Conservation (phyloP, 1,140 invertebrate genomes). For the Drosophila micromelanica region DNA sequence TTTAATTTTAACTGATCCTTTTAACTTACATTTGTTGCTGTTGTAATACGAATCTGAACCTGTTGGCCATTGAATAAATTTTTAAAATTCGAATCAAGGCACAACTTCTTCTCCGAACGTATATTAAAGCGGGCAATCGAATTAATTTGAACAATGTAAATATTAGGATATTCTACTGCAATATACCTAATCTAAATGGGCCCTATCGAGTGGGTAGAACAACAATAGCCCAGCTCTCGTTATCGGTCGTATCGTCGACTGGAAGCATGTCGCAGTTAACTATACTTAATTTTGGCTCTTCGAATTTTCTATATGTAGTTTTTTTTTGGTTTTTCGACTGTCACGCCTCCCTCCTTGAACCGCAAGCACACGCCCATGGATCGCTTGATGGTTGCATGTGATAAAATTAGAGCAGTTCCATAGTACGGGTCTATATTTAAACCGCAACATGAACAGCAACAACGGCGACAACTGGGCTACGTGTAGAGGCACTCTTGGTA, state of each 20-base stretch:
- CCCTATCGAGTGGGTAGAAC: background rate
- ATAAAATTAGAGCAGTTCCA: conserved; percentile 66
- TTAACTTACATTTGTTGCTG: too few relatives aligned
- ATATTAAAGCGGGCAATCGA: too few relatives aligned
- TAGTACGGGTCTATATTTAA: conserved; percentile 48
- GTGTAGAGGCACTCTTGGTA: conserved; percentile 30
- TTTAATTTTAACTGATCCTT: background rate
- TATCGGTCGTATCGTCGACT: conserved; percentile 24
- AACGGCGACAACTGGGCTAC: conserved; percentile 53
- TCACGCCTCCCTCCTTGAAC: conserved; percentile 19
- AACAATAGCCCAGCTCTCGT: background rate
- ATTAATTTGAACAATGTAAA: background rate
- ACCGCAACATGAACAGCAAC: conserved; percentile 32
- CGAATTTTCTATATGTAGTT: conserved; percentile 9
- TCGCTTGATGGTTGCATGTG: conserved; percentile 69
- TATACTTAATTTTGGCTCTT: conserved; percentile 21
- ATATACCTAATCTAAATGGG: too few relatives aligned
- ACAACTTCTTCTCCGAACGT: too few relatives aligned
- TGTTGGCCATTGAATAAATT: too few relatives aligned
- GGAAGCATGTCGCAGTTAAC: conserved; percentile 26
- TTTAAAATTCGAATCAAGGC: too few relatives aligned
- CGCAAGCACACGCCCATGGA: conserved; percentile 35
- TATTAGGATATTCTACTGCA: background rate
- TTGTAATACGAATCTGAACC: too few relatives aligned
- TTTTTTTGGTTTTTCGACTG: conserved; percentile 7